Conservation (phyloP, 2,888 invertebrate genomes). For the Patella ulyssiponensis region DNA sequence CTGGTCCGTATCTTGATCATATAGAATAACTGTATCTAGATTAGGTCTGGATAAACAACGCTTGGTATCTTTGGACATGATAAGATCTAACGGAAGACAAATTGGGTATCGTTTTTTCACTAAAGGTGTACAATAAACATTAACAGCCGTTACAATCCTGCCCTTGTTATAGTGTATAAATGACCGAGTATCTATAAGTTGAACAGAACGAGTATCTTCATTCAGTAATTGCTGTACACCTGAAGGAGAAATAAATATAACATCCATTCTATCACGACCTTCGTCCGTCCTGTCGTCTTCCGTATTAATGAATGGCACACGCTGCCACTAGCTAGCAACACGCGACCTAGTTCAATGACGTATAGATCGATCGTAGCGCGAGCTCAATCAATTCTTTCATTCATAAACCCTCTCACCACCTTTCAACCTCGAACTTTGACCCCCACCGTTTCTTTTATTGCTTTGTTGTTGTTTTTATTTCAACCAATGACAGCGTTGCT, state of each 20-base stretch:
- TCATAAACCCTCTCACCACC: neutral
- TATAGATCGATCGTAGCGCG: constrained; percentile 7
- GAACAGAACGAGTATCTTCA: constrained; percentile 34
- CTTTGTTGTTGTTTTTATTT: neutral
- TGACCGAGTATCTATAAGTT: constrained; percentile 63
- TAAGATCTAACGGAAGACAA: constrained; percentile 54
- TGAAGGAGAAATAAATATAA: constrained; percentile 30
- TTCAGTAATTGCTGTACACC: constrained; percentile 42
- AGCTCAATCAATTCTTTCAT: neutral
- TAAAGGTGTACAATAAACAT: constrained; percentile 65
- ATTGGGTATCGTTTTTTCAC: constrained; percentile 56
- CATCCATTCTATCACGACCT: constrained; percentile 10
- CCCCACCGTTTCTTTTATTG: neutral
- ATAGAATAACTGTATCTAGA: constrained; percentile 47
- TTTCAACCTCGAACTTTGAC: neutral
- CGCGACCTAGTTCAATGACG: neutral
- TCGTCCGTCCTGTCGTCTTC: neutral
- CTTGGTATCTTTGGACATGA: constrained; percentile 56
- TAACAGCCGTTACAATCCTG: constrained; percentile 55
- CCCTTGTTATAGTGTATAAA: constrained; percentile 59
- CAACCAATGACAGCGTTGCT: neutral
- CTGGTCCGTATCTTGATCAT: constrained; percentile 45
- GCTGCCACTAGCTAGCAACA: neutral
- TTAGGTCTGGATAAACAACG: constrained; percentile 48
- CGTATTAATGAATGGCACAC: neutral